These are phyloP conservation scores for Caenorhabditis sulstoni DNA, from an alignment of 2,888 invertebrate species.

Conservation along the genomic window DNA sequence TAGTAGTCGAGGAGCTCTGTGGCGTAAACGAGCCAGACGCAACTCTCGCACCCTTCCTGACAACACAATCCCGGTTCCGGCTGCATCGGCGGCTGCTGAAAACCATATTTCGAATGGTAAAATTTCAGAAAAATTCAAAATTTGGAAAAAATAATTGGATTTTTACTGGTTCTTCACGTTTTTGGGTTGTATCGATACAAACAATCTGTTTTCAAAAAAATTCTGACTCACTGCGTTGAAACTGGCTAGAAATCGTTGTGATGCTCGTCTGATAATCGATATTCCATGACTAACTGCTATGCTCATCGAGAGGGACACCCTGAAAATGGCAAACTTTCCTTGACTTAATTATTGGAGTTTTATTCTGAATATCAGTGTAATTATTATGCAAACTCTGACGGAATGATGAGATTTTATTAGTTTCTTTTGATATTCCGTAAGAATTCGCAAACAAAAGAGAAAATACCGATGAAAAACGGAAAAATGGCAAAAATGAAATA, in stretches of 20 bases:
- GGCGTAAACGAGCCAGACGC: conserved; percentile 75
- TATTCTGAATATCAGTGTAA: too few relatives aligned
- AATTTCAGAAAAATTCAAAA: too few relatives aligned
- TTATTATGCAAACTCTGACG: too few relatives aligned
- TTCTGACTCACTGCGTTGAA: conserved; percentile 28
- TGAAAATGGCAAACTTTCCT: neutral
- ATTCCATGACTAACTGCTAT: conserved; percentile 41
- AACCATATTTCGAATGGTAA: too few relatives aligned
- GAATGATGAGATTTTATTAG: neutral
- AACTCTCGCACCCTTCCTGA: conserved; percentile 74
- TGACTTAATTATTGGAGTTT: too few relatives aligned
- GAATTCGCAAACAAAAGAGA: too few relatives aligned
- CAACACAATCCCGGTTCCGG: conserved; percentile 67
- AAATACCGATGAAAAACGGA: neutral
- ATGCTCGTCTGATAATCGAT: conserved; percentile 26
- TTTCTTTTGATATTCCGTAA: too few relatives aligned
- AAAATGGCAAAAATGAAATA: neutral
- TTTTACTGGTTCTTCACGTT: neutral
- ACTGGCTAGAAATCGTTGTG: conserved; percentile 41
- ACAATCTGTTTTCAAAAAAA: too few relatives aligned
- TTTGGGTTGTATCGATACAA: neutral
- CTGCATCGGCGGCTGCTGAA: conserved; percentile 46
- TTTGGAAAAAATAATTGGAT: neutral
- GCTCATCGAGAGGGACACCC: conserved; percentile 18
- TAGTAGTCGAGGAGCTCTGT: conserved; percentile 70